Conservation (phyloP, 2,888 invertebrate genomes). For the Eupithecia subfuscata region DNA sequence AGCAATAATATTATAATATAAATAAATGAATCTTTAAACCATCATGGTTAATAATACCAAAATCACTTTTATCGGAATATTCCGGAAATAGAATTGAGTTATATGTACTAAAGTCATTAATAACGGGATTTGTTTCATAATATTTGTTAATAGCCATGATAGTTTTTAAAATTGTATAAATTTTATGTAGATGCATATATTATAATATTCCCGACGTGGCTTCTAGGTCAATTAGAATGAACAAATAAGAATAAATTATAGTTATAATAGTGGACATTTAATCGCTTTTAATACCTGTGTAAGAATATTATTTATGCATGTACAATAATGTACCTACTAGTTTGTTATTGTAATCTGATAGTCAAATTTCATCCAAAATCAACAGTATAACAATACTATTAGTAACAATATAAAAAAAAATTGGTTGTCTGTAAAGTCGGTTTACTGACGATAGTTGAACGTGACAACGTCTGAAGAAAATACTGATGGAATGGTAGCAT, state of each 20-base stretch:
- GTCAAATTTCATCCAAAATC: background rate
- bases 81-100: background rate
- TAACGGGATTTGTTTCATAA: background rate
- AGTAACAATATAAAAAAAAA: background rate
- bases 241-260: conserved; percentile 31
- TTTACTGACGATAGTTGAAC: no score
- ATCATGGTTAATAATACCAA: background rate
- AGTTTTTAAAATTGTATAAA: background rate
- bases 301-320: background rate
- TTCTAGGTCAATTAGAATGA: conserved; percentile 77
- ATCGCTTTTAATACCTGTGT: conserved; percentile 29
- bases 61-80: background rate
- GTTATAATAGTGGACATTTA: conserved; percentile 33
- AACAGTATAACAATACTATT: background rate
- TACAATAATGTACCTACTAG: background rate
- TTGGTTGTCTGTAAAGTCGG: no score
- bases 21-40: background rate
- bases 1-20: background rate
- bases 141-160: background rate
- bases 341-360: background rate
- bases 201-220: conserved; percentile 64
- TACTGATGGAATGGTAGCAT: no score
- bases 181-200: conserved; percentile 39
- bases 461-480: no score
- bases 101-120: background rate